phyloP scores from a whole-genome alignment of 2,113 vertebrate genomes.

The Catharus bicknelli region DNA sequence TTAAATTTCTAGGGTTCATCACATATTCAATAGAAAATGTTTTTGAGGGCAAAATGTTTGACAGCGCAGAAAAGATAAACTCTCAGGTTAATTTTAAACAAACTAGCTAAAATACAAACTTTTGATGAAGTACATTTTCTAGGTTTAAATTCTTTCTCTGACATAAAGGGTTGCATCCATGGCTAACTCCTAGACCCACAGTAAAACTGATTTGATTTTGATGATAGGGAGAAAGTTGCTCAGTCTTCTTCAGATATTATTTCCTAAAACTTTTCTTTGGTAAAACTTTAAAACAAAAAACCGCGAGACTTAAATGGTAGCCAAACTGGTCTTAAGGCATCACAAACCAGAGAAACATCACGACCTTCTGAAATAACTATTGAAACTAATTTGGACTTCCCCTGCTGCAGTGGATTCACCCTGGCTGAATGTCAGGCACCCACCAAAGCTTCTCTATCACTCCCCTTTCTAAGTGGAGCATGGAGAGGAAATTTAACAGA shows the following conservation, averaged over 20 bases:
- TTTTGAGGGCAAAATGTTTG: not conserved
- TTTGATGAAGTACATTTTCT: not conserved
- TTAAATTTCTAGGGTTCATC: not conserved
- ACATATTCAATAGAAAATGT: not conserved
- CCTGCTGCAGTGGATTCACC: not conserved
- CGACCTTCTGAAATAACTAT: not conserved
- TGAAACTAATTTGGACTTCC: not conserved
- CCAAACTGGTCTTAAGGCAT: not conserved
- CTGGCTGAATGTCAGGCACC: accelerated
- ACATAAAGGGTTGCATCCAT: not conserved
- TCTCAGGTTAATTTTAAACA: not conserved
- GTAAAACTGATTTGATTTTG: not conserved
- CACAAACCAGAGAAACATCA: not conserved
- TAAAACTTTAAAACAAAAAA: not conserved
- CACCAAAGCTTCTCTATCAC: not conserved
- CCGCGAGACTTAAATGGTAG: accelerated
- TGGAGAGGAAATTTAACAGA: not conserved
- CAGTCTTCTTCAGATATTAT: not conserved
- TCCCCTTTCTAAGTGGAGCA: not conserved
- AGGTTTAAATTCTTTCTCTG: not conserved
- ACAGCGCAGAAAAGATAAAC: not conserved
- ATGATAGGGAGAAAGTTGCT: not conserved
- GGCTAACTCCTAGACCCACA: not conserved
- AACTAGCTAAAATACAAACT: not conserved
- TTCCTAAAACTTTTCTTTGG: not conserved